Base-by-base conservation (phyloP, 2,113 vertebrate genomes). In the Brachypodius melanocephalos region DNA sequence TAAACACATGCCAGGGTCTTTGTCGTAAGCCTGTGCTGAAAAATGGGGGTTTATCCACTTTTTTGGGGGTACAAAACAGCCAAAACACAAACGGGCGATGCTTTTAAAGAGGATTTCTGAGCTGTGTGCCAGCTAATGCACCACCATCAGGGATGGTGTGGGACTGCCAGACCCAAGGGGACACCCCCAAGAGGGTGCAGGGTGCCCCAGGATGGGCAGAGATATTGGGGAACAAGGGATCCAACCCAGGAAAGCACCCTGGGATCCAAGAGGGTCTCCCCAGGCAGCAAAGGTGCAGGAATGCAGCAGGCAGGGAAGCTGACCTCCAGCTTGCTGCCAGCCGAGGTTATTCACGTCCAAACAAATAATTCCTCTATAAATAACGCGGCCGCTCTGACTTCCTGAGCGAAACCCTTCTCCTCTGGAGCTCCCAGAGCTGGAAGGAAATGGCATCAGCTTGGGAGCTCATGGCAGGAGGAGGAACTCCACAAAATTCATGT, bases 311-410 rank as follows among this genome's bases (percentile, higher is more conserved):
- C 18, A 20, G 83, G 43, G 48, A 72, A 68, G 82, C 82, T n/a
- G 78, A 88, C 66, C 42, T 80, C 73, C 43, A 9, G 34, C 59
- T 48, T 0, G 1, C 25, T 62, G 90, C 90, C 96, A 93, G 49
- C 68, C 10, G 63, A 92, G 72, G 84, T 91, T 95, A 85, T 84
- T 88, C 91, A 85, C 15, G 14, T 91, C 78, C 84, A 93, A 94
- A 95, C 73, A 96, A 95, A 86, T 94, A 92, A 95, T 89, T 93
- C 93, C 76, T 58, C 84, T 91, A 96, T 94, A 96, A 97, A 95
- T 95, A 95, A 93, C 85, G 6, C 42, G 38, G 48, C 80, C 3
- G 16, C 61, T 49, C 76, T 2, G 59, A 91, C 76, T 92, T 97
- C 89, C 79, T 32, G 76, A 91, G 61, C 10, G 13, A 92, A 96